A percentile compares a stretch with the other conserved stretches of the same genome.
Conservation (phyloP, 2,888 invertebrate species). For the Mythimna loreyi region DNA sequence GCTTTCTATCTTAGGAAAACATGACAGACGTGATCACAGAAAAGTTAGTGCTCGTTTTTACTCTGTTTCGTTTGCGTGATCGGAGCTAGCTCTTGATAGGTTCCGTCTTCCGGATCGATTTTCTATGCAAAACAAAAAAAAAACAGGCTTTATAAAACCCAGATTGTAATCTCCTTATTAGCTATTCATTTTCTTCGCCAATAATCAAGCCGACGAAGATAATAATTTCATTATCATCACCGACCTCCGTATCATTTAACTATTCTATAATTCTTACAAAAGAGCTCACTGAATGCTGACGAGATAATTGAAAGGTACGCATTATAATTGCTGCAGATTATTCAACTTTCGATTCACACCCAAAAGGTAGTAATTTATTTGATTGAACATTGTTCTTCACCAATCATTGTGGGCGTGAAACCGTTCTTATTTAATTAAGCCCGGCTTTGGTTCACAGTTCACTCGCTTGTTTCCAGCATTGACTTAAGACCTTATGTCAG, state of each 20-base stretch:
- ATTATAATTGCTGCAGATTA: conserved; percentile 64
- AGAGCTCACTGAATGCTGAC: conserved; percentile 39
- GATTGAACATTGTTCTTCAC: conserved; percentile 60
- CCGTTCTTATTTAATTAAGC: conserved; percentile 52
- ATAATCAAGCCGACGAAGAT: not conserved
- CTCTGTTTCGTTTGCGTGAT: conserved; percentile 36
- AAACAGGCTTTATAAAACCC: not conserved
- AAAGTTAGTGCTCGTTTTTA: conserved; percentile 42
- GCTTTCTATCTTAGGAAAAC: conserved; percentile 59
- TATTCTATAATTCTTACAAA: conserved; percentile 52
- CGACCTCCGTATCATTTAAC: conserved; percentile 12
- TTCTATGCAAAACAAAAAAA: conserved; percentile 1
- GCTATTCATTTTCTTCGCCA: conserved; percentile 9
- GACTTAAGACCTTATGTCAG: conserved; percentile 53
- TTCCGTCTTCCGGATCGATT: conserved; percentile 45
- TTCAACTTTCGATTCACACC: conserved; percentile 74
- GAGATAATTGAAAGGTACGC: conserved; percentile 59
- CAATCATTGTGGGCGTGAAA: conserved; percentile 54
- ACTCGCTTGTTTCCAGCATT: conserved; percentile 53
- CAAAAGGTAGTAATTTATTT: conserved; percentile 65
- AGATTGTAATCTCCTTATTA: conserved; percentile 14
- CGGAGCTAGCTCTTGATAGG: conserved; percentile 14
- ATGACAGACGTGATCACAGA: conserved; percentile 37
- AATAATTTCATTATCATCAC: conserved; percentile 15
- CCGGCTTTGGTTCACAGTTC: conserved; percentile 57